phyloP scores from a whole-genome alignment of 1,140 invertebrate genomes.

The Conopomorpha cramerella region DNA sequence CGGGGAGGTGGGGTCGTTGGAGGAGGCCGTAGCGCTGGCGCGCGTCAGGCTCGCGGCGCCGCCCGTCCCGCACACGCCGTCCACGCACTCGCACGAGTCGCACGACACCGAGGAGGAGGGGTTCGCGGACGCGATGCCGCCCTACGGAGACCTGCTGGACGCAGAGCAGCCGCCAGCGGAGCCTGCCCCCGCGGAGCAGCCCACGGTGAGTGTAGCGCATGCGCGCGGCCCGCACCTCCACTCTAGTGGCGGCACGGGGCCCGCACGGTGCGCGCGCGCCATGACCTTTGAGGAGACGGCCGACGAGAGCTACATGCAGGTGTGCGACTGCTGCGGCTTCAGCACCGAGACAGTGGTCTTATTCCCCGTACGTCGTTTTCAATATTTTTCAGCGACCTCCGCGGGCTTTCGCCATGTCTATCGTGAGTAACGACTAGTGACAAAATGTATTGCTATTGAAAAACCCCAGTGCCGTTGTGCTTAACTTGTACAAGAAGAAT shows the following conservation, averaged over 20 bases:
- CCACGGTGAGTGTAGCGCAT: constrained; percentile 23
- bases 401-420: constrained; percentile 41
- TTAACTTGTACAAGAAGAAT: too few relatives aligned
- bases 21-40: constrained; percentile 50
- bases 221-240: constrained; percentile 15
- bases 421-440: constrained; percentile 58
- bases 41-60: constrained; percentile 25
- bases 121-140: constrained; percentile 43
- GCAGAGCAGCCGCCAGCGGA: constrained; percentile 23
- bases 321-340: constrained; percentile 59
- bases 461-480: too few relatives aligned
- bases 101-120: constrained; percentile 40
- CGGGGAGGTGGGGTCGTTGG: constrained; percentile 22
- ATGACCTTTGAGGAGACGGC: constrained; percentile 52
- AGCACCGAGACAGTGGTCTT: constrained; percentile 51
- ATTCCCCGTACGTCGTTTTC: constrained; percentile 51
- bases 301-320: constrained; percentile 46
- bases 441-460: too few relatives aligned
- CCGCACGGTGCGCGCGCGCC: constrained; percentile 49
- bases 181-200: constrained; percentile 18
- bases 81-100: constrained; percentile 35
- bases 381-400: constrained; percentile 41
- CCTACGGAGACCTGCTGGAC: constrained; percentile 54
- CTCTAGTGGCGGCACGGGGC: too few relatives aligned
- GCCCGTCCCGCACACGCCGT: constrained; percentile 23